phyloP scores from a whole-genome alignment of 2,113 vertebrate genomes.

The Albula glossodonta region DNA sequence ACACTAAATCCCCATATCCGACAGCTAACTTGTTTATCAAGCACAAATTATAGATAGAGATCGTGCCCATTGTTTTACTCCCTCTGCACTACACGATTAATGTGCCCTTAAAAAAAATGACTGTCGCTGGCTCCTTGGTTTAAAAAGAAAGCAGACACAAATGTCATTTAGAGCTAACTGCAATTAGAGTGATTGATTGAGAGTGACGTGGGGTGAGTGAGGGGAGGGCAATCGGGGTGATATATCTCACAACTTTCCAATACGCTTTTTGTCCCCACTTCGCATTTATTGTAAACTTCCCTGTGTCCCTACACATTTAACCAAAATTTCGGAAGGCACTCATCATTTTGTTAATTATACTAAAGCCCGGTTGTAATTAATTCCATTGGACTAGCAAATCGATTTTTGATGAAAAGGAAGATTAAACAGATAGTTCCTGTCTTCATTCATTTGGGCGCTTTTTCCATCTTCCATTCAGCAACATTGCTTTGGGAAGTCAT shows the following conservation, averaged over 20 bases:
- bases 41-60: too few relatives aligned
- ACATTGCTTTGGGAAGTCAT: constrained; percentile 58
- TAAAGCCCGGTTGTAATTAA: constrained; percentile 79
- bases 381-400: constrained; percentile 84
- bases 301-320: constrained; percentile 75
- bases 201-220: too few relatives aligned
- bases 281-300: constrained; percentile 78
- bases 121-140: neutral
- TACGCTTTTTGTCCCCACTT: constrained; percentile 58
- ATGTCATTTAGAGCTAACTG: too few relatives aligned
- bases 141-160: too few relatives aligned
- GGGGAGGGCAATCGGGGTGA: too few relatives aligned
- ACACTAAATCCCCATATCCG: too few relatives aligned
- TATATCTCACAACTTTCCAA: too few relatives aligned
- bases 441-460: constrained; percentile 70
- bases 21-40: too few relatives aligned
- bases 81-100: neutral
- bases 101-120: neutral
- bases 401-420: constrained; percentile 83
- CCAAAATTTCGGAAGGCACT: constrained; percentile 81
- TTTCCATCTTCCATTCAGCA: constrained; percentile 66
- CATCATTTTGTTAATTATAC: constrained; percentile 80
- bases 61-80: neutral
- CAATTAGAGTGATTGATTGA: too few relatives aligned
- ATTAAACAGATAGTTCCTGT: constrained; percentile 80